phyloP scores from a whole-genome alignment of 2,888 invertebrate genomes.

The Dysmachus trigonus region DNA sequence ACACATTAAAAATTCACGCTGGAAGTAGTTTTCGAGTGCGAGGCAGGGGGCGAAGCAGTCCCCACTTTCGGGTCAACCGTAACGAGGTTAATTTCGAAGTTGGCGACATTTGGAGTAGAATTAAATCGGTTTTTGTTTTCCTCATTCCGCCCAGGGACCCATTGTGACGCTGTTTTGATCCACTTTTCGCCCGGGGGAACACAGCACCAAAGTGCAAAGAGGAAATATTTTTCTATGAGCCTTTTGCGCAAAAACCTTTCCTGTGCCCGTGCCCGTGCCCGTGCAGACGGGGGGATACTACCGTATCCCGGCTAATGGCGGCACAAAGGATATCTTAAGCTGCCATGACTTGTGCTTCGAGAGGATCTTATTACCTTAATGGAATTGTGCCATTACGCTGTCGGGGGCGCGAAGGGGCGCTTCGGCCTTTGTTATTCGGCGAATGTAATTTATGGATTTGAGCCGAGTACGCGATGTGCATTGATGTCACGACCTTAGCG shows the following conservation, averaged over 20 bases:
- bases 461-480: not conserved
- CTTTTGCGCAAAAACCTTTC: not conserved
- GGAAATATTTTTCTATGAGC: not conserved
- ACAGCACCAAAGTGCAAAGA: not conserved
- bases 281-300: not conserved
- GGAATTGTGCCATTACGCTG: slow-evolving; percentile 17
- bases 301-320: not conserved
- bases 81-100: not conserved
- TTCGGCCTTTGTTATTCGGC: not conserved
- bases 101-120: not conserved
- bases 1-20: slow-evolving; percentile 24
- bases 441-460: not conserved
- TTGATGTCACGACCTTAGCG: not conserved
- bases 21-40: not conserved
- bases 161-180: not conserved
- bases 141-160: not conserved
- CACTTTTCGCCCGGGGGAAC: not conserved
- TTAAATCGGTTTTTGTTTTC: not conserved
- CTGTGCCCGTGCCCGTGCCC: not conserved
- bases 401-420: not conserved
- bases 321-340: slow-evolving; percentile 11
- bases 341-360: slow-evolving; percentile 5
- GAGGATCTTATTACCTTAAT: slow-evolving; percentile 27
- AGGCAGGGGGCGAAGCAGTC: not conserved
- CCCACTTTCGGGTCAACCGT: not conserved